phyloP scores from a whole-genome alignment of 2,113 vertebrate genomes.

The Melozone crissalis region DNA sequence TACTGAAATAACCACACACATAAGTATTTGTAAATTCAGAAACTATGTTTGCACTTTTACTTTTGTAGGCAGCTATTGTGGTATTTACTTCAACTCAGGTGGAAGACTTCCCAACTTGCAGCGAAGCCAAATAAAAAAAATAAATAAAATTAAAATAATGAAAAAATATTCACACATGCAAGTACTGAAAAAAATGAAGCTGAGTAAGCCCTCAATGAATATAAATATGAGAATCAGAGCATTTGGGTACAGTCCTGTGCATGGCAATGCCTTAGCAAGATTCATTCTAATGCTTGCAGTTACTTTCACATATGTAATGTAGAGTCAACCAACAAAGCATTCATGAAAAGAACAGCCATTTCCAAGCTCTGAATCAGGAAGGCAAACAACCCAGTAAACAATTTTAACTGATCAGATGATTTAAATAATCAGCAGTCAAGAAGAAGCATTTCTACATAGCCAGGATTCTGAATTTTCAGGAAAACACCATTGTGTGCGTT shows the following conservation, averaged over 20 bases:
- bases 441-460: slow-evolving; percentile 32
- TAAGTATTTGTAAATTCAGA: background rate
- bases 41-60: background rate
- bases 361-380: background rate
- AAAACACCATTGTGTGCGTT: slow-evolving; percentile 50
- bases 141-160: background rate
- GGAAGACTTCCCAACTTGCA: background rate
- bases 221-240: background rate
- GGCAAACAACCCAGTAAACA: background rate
- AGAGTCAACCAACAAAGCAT: background rate
- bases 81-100: background rate
- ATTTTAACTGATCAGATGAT: background rate
- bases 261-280: background rate
- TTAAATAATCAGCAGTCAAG: slow-evolving; percentile 35
- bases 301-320: background rate
- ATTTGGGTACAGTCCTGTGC: background rate
- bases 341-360: background rate
- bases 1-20: background rate
- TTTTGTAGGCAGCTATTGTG: background rate
- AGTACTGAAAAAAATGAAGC: background rate
- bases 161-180: background rate
- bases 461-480: slow-evolving; percentile 35
- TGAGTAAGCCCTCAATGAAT: background rate
- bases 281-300: background rate
- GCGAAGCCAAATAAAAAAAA: background rate